A percentile compares a stretch with the other conserved stretches of the same genome.
phyloP scores from a whole-genome alignment of 2,888 invertebrate genomes.

The Cistogaster globosa region DNA sequence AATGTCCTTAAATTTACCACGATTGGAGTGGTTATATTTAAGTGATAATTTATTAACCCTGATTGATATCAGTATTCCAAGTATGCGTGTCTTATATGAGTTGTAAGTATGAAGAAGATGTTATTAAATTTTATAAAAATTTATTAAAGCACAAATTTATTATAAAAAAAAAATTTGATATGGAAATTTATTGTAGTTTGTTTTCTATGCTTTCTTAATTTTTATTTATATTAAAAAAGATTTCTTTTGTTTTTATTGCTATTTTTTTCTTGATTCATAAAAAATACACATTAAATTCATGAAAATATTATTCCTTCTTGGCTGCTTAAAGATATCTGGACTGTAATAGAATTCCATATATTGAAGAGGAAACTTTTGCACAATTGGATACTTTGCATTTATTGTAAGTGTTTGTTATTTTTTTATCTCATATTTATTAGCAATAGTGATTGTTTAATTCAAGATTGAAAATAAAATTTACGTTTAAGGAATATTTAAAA shows the following conservation, averaged over 20 bases:
- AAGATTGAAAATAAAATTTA: too few relatives aligned
- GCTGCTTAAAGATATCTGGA: conserved; percentile 81
- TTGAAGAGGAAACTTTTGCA: conserved; percentile 83
- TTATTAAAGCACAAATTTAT: conserved; percentile 64
- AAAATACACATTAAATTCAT: conserved; percentile 10
- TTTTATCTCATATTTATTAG: background rate
- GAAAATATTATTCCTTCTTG: background rate
- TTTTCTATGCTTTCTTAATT: background rate
- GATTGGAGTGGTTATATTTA: conserved; percentile 83
- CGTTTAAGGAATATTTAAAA: too few relatives aligned
- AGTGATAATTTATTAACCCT: conserved; percentile 84
- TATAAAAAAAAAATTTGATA: conserved; percentile 2
- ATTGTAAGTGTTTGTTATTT: conserved; percentile 83
- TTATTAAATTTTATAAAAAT: conserved; percentile 49
- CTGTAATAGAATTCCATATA: conserved; percentile 83
- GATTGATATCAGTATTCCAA: conserved; percentile 83
- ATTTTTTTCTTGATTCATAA: conserved; percentile 4
- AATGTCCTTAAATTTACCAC: conserved; percentile 81
- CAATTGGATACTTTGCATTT: conserved; percentile 83
- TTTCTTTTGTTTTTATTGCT: conserved; percentile 38
- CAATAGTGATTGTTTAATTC: too few relatives aligned
- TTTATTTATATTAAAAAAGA: conserved; percentile 1
- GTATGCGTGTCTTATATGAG: conserved; percentile 83
- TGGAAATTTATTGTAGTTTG: conserved; percentile 26
- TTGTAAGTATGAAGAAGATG: conserved; percentile 82